phyloP scores from a whole-genome alignment of 2,113 vertebrate genomes.

The Pterophyllum scalare region DNA sequence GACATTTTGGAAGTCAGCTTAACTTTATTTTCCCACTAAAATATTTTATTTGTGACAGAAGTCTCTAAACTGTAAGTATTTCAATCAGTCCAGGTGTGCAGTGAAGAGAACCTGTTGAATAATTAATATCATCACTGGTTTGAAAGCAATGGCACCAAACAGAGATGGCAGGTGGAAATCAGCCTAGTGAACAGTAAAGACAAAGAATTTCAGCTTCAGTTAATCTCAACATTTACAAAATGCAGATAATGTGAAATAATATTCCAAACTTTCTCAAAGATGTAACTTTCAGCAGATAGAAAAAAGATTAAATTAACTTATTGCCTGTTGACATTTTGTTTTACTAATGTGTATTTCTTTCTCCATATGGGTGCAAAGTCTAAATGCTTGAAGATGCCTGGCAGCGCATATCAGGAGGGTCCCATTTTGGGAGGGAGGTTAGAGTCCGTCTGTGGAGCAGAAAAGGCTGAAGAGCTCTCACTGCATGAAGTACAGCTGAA shows the following conservation, averaged over 20 bases:
- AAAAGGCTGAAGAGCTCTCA: constrained; percentile 58
- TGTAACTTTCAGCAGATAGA: not conserved
- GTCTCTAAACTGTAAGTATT: not conserved
- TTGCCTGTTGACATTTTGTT: not conserved
- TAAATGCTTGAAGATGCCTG: not conserved
- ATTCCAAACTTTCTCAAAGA: not conserved
- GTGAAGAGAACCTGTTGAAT: accelerated
- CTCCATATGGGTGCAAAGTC: constrained; percentile 29
- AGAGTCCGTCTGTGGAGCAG: constrained; percentile 43
- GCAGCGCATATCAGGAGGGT: constrained; percentile 25
- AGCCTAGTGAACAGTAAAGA: accelerated
- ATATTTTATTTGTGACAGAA: not conserved
- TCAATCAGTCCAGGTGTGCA: not conserved
- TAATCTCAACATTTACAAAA: not conserved
- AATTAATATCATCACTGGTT: not conserved
- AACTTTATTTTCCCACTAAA: not conserved
- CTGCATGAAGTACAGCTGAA: constrained; percentile 66
- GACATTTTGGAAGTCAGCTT: constrained; percentile 44
- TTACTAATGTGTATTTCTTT: not conserved
- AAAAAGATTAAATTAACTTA: not conserved
- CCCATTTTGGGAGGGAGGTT: constrained; percentile 30
- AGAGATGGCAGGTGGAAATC: not conserved
- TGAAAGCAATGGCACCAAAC: not conserved
- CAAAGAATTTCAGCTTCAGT: not conserved
- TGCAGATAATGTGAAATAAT: not conserved